A percentile compares a stretch with the other conserved stretches of the same genome.
Evolutionary conservation across 1,140 invertebrate genomes (phyloP).

Genomic region (Polypedilum vanderplanki): DNA sequence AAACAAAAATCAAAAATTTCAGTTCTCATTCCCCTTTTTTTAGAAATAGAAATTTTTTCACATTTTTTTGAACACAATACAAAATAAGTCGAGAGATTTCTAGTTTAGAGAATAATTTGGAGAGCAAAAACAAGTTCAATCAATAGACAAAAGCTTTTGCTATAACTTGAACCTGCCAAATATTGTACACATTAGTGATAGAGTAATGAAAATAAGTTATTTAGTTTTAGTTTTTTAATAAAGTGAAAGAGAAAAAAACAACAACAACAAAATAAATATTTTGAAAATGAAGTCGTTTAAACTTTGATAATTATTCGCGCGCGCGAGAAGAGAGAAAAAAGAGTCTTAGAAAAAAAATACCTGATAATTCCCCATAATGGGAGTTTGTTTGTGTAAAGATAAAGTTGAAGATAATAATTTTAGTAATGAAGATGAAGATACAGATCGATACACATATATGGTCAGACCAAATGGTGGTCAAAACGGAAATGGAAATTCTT

Average conservation of each 20-base stretch:
- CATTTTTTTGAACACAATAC: too few relatives aligned
- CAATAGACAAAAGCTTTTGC: too few relatives aligned
- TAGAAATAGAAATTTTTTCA: too few relatives aligned
- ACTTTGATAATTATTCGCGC: background rate
- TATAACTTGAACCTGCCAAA: background rate
- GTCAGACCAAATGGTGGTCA: slow-evolving; percentile 37
- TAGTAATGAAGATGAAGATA: slow-evolving; percentile 34
- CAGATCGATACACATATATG: background rate
- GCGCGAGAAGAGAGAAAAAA: background rate
- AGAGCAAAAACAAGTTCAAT: too few relatives aligned
- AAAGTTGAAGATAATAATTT: slow-evolving; percentile 45
- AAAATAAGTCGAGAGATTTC: too few relatives aligned
- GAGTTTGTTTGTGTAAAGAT: slow-evolving; percentile 56
- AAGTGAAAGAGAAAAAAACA: background rate
- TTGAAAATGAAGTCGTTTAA: background rate
- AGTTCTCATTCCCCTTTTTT: too few relatives aligned
- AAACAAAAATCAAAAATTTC: too few relatives aligned
- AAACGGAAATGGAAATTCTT: slow-evolving; percentile 33
- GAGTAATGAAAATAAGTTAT: too few relatives aligned
- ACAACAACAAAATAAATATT: slow-evolving; percentile 13
- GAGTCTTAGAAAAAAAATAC: background rate
- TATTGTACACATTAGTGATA: background rate
- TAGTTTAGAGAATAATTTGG: too few relatives aligned
- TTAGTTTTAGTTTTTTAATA: too few relatives aligned
- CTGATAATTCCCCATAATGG: slow-evolving; percentile 44